phyloP scores from a whole-genome alignment of 64 coral and sea anemone species.

The Porites lutea region DNA sequence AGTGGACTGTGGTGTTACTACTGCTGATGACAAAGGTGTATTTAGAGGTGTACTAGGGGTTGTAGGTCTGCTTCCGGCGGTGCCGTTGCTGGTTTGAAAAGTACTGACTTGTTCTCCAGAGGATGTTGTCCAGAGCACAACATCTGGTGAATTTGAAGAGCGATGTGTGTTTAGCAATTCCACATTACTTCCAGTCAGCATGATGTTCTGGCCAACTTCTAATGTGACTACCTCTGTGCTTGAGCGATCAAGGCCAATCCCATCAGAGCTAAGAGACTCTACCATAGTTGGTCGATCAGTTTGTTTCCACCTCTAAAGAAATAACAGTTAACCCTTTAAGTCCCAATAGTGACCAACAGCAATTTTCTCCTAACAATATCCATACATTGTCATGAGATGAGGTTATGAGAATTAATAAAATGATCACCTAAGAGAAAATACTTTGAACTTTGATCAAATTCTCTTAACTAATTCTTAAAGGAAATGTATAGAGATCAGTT shows the following conservation, averaged over 20 bases:
- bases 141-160: slow-evolving; percentile 34
- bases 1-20: background rate
- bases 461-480: no score
- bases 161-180: slow-evolving; percentile 6
- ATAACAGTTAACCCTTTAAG: background rate
- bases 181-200: slow-evolving; percentile 11
- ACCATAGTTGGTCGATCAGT: slow-evolving; percentile 43
- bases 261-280: slow-evolving; percentile 35
- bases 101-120: background rate
- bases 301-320: slow-evolving; percentile 28
- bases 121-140: slow-evolving; percentile 14
- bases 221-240: slow-evolving; percentile 8
- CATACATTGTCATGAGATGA: no score
- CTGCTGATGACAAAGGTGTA: slow-evolving; percentile 22
- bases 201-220: slow-evolving; percentile 20
- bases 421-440: no score
- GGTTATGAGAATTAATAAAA: no score
- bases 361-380: no score
- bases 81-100: slow-evolving; percentile 36
- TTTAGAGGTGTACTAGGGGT: slow-evolving; percentile 34
- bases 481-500: no score
- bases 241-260: background rate
- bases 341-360: no score
- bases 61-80: background rate
- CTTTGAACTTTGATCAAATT: no score